These are phyloP conservation scores for Phoronis australis DNA, from an alignment of 2,888 invertebrate genomes.

Conservation along the genomic window DNA sequence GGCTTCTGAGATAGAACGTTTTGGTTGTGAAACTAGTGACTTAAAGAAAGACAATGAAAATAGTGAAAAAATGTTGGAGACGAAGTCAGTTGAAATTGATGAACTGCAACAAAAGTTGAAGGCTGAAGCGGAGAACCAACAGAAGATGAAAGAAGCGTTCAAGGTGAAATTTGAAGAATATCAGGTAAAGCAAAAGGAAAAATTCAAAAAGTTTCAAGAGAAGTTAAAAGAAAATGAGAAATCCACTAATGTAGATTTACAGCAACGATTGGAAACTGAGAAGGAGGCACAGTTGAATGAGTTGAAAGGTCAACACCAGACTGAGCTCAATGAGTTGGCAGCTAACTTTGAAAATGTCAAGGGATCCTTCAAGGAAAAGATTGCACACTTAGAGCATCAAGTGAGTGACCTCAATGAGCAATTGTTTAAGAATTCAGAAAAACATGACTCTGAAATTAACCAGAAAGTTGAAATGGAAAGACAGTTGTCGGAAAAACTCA, in stretches of 20 bases:
- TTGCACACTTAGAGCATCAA: slow-evolving; percentile 3
- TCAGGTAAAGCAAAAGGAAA: slow-evolving; percentile 34
- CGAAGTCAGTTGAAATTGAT: too few species aligned
- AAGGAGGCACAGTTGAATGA: too few species aligned
- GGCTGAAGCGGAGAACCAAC: background rate
- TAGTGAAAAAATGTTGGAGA: slow-evolving; percentile 4
- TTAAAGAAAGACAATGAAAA: background rate
- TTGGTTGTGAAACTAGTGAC: slow-evolving; percentile 3
- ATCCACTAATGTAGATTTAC: too few species aligned
- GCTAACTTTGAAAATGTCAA: too few species aligned
- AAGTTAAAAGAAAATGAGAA: slow-evolving; percentile 30
- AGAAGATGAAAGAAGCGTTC: slow-evolving; percentile 24
- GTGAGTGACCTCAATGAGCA: slow-evolving; percentile 13
- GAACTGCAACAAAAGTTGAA: background rate
- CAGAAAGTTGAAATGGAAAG: slow-evolving; percentile 22
- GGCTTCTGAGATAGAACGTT: slow-evolving; percentile 2
- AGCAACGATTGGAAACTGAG: too few species aligned
- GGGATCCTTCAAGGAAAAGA: too few species aligned
- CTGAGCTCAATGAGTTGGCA: too few species aligned
- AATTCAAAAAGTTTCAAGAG: slow-evolving; percentile 32
- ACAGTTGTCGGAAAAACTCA: slow-evolving; percentile 14
- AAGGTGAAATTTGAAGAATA: slow-evolving; percentile 33
- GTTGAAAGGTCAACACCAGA: too few species aligned
- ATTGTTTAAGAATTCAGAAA: slow-evolving; percentile 18
- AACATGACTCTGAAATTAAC: slow-evolving; percentile 21